These are phyloP conservation scores for Hydropotes inermis DNA, from an alignment of 2,113 vertebrate genomes.

Conservation along the genomic window DNA sequence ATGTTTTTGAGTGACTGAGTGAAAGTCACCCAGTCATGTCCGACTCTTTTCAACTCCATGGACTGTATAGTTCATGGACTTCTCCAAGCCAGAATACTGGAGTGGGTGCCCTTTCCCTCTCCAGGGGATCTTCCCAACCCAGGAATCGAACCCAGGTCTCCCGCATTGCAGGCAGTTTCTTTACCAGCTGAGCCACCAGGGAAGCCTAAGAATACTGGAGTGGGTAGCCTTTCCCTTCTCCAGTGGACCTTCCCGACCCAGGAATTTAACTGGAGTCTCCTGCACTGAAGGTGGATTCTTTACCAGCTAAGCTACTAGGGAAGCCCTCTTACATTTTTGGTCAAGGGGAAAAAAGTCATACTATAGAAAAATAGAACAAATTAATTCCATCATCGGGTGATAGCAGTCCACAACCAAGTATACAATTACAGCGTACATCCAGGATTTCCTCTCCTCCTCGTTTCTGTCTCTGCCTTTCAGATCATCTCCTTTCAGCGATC, in stretches of 20 bases:
- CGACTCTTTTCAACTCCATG: background rate
- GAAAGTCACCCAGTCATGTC: background rate
- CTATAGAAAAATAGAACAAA: background rate
- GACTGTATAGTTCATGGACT: background rate
- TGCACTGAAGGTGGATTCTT: too few species aligned
- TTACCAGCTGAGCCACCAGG: background rate
- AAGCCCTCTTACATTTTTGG: background rate
- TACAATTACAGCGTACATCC: rapidly evolving
- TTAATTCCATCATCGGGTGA: rapidly evolving
- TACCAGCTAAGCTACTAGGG: background rate
- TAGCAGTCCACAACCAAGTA: background rate
- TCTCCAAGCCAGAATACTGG: background rate
- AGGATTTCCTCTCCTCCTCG: rapidly evolving
- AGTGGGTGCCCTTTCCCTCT: background rate
- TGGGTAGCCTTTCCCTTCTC: background rate
- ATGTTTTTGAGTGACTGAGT: background rate
- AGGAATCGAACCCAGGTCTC: background rate
- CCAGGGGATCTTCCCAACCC: background rate
- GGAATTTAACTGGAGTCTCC: too few species aligned
- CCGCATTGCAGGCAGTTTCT: background rate
- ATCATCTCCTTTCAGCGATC: background rate
- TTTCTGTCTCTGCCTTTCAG: background rate
- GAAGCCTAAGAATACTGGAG: background rate
- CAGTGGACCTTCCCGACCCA: too few species aligned
- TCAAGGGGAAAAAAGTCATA: background rate